Base-by-base conservation (phyloP, 2,888 invertebrate species). In the Litoditis marina region DNA sequence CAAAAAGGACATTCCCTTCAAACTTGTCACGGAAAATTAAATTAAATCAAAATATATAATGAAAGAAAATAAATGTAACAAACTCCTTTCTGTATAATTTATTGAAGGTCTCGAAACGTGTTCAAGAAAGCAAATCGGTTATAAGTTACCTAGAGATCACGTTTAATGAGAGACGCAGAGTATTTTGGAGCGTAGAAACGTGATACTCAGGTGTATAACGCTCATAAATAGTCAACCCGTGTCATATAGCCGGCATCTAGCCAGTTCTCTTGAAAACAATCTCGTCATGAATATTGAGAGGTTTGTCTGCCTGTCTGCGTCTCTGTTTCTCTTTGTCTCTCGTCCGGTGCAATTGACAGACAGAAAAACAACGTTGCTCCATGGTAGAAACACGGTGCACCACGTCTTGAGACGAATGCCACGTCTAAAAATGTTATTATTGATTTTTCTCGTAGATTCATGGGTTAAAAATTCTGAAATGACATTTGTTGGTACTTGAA, bases 301-400 rank as follows among this genome's bases (percentile, higher is more conserved):
- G 11, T 55, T 59, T 64, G 22, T 66, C 66, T 19, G 63, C 60
- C 46, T 66, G 64, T 28, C 68, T 42, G 42, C 67, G 32, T 42
- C 69, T 50, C 55, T 68, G 68, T 55, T 69, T 67, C 50, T 72
- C 68, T 53, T 65, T 50, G 44, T 47, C 52, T 53, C 65, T 57
- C 58, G 52, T 19, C 30, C 53, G 59, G 22, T 68, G 60, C 36
- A 64, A 61, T 56, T 71, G 71, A 42, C 71, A 71, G 22, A 71
- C 71, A 44, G 71, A 66, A 39, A 71, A 30, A 32, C 71, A 71
- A 30, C 66, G 61, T 13, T 55, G 56, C 50, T 71, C 71, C n/a
- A 71, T 68, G 5, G 63, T 64, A 11, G 68, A 66, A 57, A 71
- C 61, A 34, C 71, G 68, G 2, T 59, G 60, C 6, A 63, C 65